A percentile compares a stretch with the other conserved stretches of the same genome.
Conservation (phyloP, 2,797 vertebrate genomes). For the Galagoides demidoff region DNA sequence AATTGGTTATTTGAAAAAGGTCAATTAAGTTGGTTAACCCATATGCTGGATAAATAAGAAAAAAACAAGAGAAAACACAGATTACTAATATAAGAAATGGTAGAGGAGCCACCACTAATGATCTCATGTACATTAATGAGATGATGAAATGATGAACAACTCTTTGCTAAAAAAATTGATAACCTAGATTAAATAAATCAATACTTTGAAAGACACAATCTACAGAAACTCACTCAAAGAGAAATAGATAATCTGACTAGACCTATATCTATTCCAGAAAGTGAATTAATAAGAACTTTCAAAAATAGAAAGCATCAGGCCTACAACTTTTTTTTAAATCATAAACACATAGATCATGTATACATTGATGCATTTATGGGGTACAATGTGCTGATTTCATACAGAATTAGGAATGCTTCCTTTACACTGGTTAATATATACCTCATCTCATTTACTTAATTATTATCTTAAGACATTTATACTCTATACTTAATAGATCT, state of each 20-base stretch:
- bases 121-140: not conserved
- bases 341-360: too few species aligned
- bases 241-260: not conserved
- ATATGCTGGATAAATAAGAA: not conserved
- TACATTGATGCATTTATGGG: too few species aligned
- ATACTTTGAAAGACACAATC: not conserved
- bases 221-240: not conserved
- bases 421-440: too few species aligned
- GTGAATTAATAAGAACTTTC: not conserved
- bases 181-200: not conserved
- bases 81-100: not conserved
- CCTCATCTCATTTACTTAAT: too few species aligned
- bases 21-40: too few species aligned
- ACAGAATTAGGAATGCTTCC: too few species aligned
- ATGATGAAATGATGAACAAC: not conserved
- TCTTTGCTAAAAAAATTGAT: not conserved
- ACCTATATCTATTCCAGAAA: not conserved
- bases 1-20: too few species aligned
- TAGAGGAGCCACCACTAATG: not conserved
- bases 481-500: too few species aligned
- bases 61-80: not conserved
- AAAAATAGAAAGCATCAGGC: not conserved
- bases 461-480: too few species aligned
- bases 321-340: not conserved
- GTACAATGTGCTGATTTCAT: too few species aligned